Percentiles rank a stretch among this genome's conserved stretches.
phyloP scores from a whole-genome alignment of 92 coral and sea anemone species.

The Metridium senile region DNA sequence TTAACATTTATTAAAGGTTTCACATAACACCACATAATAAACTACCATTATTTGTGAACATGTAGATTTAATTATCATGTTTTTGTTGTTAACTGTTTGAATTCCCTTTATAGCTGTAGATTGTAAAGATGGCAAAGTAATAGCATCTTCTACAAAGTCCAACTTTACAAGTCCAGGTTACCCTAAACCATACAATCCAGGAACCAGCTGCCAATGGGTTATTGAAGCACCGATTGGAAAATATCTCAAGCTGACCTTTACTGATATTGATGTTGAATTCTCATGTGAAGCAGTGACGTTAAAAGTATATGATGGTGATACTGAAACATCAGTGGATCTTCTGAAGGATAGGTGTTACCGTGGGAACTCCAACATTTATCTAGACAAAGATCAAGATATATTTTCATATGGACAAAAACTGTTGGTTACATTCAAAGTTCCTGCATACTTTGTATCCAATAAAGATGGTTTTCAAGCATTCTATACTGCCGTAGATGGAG shows the following conservation, averaged over 20 bases:
- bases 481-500: constrained; percentile 7
- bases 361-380: neutral
- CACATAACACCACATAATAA: no score
- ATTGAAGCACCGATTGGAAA: constrained; percentile 52
- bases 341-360: neutral
- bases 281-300: neutral
- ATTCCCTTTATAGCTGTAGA: no score
- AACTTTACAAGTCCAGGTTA: constrained; percentile 41
- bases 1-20: no score
- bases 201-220: constrained; percentile 42
- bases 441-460: neutral
- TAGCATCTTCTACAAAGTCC: neutral
- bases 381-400: neutral
- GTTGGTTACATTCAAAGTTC: constrained; percentile 42
- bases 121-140: neutral
- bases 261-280: neutral
- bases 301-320: constrained; percentile 1
- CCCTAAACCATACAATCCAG: constrained; percentile 19
- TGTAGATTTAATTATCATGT: no score
- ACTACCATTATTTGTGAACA: no score
- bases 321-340: neutral
- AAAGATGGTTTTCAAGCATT: constrained; percentile 10
- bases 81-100: no score
- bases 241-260: constrained; percentile 29
- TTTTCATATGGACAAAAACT: constrained; percentile 40